Evolutionary conservation across 2,888 invertebrate species (phyloP).

Genomic region (Epirrhoe tristata): DNA sequence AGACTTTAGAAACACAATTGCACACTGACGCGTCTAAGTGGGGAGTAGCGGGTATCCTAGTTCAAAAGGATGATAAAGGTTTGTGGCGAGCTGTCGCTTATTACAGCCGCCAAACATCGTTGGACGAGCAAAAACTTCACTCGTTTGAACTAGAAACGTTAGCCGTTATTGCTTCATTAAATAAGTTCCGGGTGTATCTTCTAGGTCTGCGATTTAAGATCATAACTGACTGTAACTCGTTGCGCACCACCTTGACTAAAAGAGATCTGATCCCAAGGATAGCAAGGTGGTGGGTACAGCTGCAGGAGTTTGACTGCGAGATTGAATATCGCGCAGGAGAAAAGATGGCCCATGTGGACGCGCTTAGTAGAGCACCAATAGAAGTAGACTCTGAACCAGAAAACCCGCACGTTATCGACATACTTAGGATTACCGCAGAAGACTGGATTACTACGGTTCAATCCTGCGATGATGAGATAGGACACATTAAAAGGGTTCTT

Average conservation of each 20-base stretch:
- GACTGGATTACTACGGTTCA: background rate
- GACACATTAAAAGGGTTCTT: background rate
- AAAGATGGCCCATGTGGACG: background rate
- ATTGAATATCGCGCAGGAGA: background rate
- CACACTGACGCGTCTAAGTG: conserved; percentile 3
- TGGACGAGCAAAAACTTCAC: background rate
- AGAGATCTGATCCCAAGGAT: background rate
- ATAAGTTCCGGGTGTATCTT: background rate
- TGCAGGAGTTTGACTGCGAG: background rate
- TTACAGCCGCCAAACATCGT: background rate
- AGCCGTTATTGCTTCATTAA: background rate
- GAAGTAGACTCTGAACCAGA: no score
- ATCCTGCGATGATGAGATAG: background rate
- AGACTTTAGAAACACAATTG: background rate
- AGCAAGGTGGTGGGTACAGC: background rate
- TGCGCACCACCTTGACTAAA: background rate
- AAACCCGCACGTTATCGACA: background rate
- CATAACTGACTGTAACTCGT: background rate
- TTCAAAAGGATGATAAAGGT: background rate
- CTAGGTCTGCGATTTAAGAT: background rate
- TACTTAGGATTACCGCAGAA: background rate
- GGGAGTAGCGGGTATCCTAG: background rate
- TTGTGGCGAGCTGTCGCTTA: background rate
- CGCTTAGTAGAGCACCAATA: background rate
- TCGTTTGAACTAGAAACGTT: conserved; percentile 2